Evolutionary conservation across 2,797 vertebrate species (phyloP).

Genomic region (Pyrocephalus nanus): DNA sequence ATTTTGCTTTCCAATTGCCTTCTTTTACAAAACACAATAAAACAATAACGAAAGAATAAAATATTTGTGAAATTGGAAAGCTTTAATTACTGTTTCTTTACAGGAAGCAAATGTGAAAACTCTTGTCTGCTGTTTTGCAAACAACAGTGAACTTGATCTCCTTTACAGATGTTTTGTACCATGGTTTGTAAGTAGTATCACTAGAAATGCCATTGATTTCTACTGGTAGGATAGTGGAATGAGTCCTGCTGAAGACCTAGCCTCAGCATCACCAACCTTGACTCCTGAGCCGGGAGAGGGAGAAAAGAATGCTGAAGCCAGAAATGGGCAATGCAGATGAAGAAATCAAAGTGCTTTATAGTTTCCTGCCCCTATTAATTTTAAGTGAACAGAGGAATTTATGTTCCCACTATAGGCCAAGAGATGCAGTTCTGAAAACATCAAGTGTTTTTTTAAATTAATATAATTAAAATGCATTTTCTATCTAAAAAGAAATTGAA

Average conservation of each 20-base stretch:
- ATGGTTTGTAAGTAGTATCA: not conserved
- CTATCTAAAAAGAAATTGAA: not conserved
- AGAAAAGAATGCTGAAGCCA: not conserved
- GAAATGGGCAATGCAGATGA: not conserved
- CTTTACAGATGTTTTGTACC: not conserved
- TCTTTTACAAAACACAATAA: not conserved
- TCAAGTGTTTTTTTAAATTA: not conserved
- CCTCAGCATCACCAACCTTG: not conserved
- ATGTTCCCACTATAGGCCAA: not conserved
- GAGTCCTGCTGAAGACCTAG: not conserved
- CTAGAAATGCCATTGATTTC: not conserved
- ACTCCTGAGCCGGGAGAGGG: not conserved
- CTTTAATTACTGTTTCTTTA: not conserved
- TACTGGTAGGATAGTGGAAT: not conserved
- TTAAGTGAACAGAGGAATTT: not conserved
- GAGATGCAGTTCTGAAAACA: not conserved
- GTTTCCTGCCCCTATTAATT: not conserved
- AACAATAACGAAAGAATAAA: not conserved
- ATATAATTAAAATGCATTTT: not conserved
- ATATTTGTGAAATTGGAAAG: not conserved
- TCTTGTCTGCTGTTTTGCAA: not conserved
- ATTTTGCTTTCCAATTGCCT: not conserved
- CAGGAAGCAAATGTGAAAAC: not conserved
- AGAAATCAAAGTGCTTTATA: not conserved
- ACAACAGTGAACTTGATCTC: not conserved